Evolutionary conservation across 2,113 vertebrate species (phyloP).

Genomic region (Myrmecophaga tridactyla): DNA sequence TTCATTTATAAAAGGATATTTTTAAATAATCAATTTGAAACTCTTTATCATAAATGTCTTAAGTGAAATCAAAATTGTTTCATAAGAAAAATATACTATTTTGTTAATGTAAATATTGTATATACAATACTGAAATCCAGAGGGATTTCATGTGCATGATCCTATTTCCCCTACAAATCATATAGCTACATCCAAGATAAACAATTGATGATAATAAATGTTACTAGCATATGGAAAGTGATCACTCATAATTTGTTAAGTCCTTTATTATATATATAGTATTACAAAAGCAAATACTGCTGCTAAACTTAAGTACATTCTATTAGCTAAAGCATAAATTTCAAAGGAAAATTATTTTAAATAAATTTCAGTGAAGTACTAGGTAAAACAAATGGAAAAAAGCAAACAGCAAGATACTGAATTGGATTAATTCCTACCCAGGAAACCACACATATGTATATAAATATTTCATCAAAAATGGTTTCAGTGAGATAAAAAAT

Average conservation of each 20-base stretch:
- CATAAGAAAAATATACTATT: not conserved
- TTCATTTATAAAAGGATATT: not conserved
- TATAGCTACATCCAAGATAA: not conserved
- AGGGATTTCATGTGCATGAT: not conserved
- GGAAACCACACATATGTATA: not conserved
- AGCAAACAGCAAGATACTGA: not conserved
- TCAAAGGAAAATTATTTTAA: not conserved
- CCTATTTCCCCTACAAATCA: not conserved
- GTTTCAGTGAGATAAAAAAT: not conserved
- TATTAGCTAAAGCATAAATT: not conserved
- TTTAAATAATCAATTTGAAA: slow-evolving; percentile 36
- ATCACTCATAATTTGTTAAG: not conserved
- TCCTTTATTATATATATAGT: not conserved
- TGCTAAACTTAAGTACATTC: not conserved
- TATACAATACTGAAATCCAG: not conserved
- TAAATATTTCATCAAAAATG: slow-evolving; percentile 10
- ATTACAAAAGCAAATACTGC: not conserved
- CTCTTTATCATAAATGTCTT: not conserved
- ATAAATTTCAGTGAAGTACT: not conserved
- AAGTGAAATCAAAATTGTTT: not conserved
- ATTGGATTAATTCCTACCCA: not conserved
- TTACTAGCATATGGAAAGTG: not conserved
- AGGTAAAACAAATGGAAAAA: not conserved
- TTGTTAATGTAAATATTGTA: not conserved
- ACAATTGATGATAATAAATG: not conserved